Percentiles rank a stretch among this genome's conserved stretches.
These are phyloP conservation scores for Pangasius mekongensis DNA, from an alignment of 2,797 vertebrate species.

Conservation along the genomic window DNA sequence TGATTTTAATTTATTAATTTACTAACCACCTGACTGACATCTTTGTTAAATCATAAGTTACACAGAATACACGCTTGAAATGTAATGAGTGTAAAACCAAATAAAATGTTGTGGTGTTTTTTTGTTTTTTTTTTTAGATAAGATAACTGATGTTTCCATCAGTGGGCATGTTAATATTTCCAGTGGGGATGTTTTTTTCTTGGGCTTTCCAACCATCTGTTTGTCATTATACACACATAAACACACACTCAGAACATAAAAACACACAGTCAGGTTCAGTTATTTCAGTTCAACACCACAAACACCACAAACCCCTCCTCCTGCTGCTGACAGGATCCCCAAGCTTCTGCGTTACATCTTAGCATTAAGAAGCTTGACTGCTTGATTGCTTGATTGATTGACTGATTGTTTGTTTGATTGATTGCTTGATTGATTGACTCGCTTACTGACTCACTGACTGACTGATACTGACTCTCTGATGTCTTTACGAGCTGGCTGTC, in stretches of 20 bases:
- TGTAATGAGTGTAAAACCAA: not conserved
- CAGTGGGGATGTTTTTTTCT: not conserved
- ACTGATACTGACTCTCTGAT: not conserved
- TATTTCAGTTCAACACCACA: not conserved
- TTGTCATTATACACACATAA: not conserved
- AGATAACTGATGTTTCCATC: not conserved
- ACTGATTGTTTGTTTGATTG: not conserved
- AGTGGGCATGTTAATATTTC: not conserved
- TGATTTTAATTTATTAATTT: not conserved
- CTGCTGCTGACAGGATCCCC: not conserved
- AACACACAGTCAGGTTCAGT: not conserved
- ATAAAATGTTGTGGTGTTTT: not conserved
- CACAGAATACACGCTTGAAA: not conserved
- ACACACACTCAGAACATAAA: not conserved
- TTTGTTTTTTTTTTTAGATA: not conserved
- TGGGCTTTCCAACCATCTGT: not conserved
- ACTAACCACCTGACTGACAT: not conserved
- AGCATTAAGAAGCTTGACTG: not conserved
- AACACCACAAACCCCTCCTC: not conserved
- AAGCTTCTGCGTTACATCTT: not conserved
- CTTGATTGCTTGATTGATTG: not conserved
- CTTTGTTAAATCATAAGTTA: not conserved
- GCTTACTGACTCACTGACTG: not conserved
- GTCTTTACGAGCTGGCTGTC: conserved; percentile 17
- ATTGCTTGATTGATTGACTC: not conserved